Conservation (phyloP, 2,113 vertebrate genomes). For the Trematocara variabile region DNA sequence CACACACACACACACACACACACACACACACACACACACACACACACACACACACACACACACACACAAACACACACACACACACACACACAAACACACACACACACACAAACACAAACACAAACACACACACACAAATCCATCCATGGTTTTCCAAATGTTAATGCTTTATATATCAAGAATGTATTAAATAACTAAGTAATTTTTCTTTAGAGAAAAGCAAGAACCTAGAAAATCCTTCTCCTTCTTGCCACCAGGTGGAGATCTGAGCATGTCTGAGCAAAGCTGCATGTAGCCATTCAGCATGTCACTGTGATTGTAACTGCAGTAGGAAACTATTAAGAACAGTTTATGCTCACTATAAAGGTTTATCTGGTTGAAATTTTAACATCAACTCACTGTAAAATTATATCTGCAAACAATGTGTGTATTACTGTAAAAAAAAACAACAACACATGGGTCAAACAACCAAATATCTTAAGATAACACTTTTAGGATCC, state of each 20-base stretch:
- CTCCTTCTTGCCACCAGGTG: conserved; percentile 36
- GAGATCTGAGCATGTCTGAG: background rate
- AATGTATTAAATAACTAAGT: background rate
- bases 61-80: too few species aligned
- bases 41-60: background rate
- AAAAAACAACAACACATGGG: background rate
- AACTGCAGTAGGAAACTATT: background rate
- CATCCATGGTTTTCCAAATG: background rate
- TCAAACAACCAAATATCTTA: background rate
- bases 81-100: too few species aligned
- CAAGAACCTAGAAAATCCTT: background rate
- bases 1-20: too few species aligned
- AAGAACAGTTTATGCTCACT: background rate
- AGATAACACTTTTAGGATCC: background rate
- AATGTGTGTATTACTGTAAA: background rate
- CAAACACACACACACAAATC: background rate
- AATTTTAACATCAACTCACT: background rate
- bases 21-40: too few species aligned
- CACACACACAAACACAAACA: too few species aligned
- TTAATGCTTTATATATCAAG: background rate
- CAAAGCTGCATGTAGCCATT: background rate
- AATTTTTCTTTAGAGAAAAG: background rate
- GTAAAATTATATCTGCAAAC: background rate
- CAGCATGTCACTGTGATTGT: background rate
- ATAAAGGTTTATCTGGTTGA: background rate